Percentiles rank a stretch among this genome's conserved stretches.
Evolutionary conservation across 2,888 invertebrate species (phyloP).

Genomic region (Aphodius granarius): DNA sequence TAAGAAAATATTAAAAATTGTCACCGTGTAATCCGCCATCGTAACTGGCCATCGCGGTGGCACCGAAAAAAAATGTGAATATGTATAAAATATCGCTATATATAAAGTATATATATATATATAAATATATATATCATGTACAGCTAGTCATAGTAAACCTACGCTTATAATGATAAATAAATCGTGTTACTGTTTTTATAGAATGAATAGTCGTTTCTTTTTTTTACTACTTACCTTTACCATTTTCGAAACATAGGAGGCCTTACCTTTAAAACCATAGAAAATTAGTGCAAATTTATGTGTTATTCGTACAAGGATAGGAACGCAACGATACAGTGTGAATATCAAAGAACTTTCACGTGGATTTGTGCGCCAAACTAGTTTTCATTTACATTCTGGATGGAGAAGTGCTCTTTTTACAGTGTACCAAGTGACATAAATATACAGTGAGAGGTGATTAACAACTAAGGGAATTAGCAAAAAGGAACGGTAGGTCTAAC

Average conservation of each 20-base stretch:
- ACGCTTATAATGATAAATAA: constrained; percentile 54
- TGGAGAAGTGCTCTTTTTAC: neutral
- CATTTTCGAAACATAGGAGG: neutral
- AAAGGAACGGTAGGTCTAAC: neutral
- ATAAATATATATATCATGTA: constrained; percentile 53
- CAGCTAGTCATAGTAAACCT: constrained; percentile 57
- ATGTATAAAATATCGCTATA: constrained; percentile 52
- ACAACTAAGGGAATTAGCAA: neutral
- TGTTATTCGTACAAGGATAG: neutral
- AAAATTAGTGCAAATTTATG: neutral
- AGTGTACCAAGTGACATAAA: neutral
- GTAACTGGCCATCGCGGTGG: constrained; percentile 14
- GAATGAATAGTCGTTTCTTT: constrained; percentile 53
- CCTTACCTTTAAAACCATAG: neutral
- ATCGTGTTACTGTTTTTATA: constrained; percentile 57
- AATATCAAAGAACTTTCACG: constrained; percentile 3
- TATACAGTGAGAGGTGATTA: neutral
- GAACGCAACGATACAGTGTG: neutral
- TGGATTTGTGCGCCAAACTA: neutral
- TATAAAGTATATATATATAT: constrained; percentile 45
- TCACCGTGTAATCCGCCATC: constrained; percentile 15
- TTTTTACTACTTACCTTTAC: neutral
- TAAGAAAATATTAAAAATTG: constrained; percentile 19
- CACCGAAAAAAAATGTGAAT: constrained; percentile 52
- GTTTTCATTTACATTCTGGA: neutral